Base-by-base conservation (phyloP, 2,888 invertebrate species). In the Brassicogethes aeneus region DNA sequence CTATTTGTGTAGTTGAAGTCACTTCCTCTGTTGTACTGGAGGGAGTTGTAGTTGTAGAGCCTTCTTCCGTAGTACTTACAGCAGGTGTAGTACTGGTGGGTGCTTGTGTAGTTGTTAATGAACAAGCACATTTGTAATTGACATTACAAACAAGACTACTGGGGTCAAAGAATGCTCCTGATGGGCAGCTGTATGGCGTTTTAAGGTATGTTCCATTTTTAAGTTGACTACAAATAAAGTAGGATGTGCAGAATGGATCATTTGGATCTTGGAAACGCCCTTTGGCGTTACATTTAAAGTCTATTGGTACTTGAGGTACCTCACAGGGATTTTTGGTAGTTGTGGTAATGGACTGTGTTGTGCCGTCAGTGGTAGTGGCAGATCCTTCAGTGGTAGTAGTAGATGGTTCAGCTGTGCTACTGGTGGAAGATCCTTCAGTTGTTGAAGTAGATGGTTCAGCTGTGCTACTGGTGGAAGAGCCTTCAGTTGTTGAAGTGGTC, bases 351-450 rank as follows among this genome's bases (percentile, higher is more conserved):
- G 23, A 10, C 10, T 23, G 5, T 7, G 23, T 10, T 23, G 23
- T 23, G 23, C 23, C 10, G 5, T 23, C 23, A 23, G 23, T 23
- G 23, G 23, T 23, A 7, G 23, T 7, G 23, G 23, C 5, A 23
- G 23, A 23, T 23, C 23, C 23, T 23, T 23, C 23, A 23, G 23
- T 23, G 23, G 23, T 23, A 7, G 39, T 17, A 12, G 34, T 39
- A 16, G 17, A 34, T 14, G 39, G 2, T 15, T 2, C 33, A 32
- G 32, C 42, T 31, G 37, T 43, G 36, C 35, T 15, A 37, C 37
- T 15, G n/a, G 42, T 7, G 23, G 23, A 23, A 23, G 23, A 23
- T 23, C 23, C 23, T 23, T 23, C 23, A 10, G 23, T 5, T 7
- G 23, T 23, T 23, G 23, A 7, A 7, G 23, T 7, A 23, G 10